A percentile compares a stretch with the other conserved stretches of the same genome.
Evolutionary conservation across 2,797 vertebrate species (phyloP).

Genomic region (Sebastes matsubarae): DNA sequence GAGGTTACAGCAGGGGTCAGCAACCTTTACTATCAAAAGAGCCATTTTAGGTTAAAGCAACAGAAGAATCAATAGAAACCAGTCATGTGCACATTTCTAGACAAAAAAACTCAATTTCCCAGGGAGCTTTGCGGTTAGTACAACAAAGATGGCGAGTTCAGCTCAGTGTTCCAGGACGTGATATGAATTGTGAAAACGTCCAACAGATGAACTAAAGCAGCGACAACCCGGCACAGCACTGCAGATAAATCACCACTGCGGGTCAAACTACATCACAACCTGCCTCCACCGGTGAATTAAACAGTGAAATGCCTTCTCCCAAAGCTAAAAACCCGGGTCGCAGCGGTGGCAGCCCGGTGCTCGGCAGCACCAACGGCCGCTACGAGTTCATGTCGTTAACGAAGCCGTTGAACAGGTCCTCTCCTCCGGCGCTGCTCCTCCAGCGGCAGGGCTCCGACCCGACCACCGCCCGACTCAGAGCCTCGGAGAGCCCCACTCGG

Average conservation of each 20-base stretch:
- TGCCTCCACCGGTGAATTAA: neutral
- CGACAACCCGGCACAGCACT: slow-evolving; percentile 9
- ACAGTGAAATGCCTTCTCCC: slow-evolving; percentile 79
- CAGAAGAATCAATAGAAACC: neutral
- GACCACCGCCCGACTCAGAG: slow-evolving; percentile 83
- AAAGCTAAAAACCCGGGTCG: slow-evolving; percentile 76
- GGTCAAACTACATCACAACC: neutral
- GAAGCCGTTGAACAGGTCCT: slow-evolving; percentile 75
- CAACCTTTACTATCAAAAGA: too few species aligned
- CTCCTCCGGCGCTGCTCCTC: slow-evolving; percentile 70
- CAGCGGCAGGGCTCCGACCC: slow-evolving; percentile 84
- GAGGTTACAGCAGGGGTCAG: too few species aligned
- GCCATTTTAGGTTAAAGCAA: fast-evolving
- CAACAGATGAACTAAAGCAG: slow-evolving; percentile 56
- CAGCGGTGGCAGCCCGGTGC: slow-evolving; percentile 75
- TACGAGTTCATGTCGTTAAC: slow-evolving; percentile 87
- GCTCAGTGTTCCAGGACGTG: slow-evolving; percentile 30
- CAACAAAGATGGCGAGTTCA: slow-evolving; percentile 76
- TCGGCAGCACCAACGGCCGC: slow-evolving; percentile 73
- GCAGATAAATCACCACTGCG: slow-evolving; percentile 17
- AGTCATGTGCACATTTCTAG: neutral
- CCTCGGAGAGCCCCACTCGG: slow-evolving; percentile 87
- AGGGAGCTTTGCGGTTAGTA: slow-evolving; percentile 44
- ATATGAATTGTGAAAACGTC: slow-evolving; percentile 45
- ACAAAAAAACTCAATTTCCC: slow-evolving; percentile 54